These are phyloP conservation scores for Enteromius anoplus DNA, from an alignment of 2,797 vertebrate species.

Conservation along the genomic window DNA sequence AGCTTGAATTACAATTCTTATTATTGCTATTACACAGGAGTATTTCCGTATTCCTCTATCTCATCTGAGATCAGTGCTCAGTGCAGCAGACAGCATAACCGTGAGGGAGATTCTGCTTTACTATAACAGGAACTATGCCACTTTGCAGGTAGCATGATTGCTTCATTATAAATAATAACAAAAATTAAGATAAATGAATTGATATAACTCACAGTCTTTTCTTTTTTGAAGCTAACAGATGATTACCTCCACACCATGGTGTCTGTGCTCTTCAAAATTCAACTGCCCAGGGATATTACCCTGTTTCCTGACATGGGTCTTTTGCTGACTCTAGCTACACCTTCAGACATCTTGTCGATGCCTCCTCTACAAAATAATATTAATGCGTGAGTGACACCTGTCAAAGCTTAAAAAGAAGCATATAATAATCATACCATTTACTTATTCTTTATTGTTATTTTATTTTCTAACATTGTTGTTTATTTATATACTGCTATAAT, in stretches of 20 bases:
- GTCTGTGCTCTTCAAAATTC: constrained; percentile 74
- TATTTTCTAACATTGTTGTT: no score
- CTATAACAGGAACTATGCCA: constrained; percentile 68
- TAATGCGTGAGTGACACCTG: constrained; percentile 70
- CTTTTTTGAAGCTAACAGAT: constrained; percentile 66
- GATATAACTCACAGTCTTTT: background rate
- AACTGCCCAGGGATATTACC: constrained; percentile 66
- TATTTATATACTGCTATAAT: background rate
- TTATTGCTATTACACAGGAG: constrained; percentile 70
- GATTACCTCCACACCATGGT: constrained; percentile 73
- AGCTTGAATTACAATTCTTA: background rate
- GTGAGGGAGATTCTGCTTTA: constrained; percentile 75
- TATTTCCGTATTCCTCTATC: constrained; percentile 74
- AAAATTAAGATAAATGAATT: background rate
- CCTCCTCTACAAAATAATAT: constrained; percentile 68
- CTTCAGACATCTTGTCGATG: constrained; percentile 71
- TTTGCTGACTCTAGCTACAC: constrained; percentile 67
- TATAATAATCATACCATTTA: background rate
- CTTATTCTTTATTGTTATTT: background rate
- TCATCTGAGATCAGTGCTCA: constrained; percentile 69
- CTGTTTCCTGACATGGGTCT: constrained; percentile 73
- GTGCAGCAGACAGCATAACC: constrained; percentile 66
- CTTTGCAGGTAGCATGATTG: constrained; percentile 67
- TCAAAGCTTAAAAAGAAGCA: background rate
- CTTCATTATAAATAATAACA: background rate